Conservation (phyloP, 2,888 invertebrate genomes). For the Erynnis tages region DNA sequence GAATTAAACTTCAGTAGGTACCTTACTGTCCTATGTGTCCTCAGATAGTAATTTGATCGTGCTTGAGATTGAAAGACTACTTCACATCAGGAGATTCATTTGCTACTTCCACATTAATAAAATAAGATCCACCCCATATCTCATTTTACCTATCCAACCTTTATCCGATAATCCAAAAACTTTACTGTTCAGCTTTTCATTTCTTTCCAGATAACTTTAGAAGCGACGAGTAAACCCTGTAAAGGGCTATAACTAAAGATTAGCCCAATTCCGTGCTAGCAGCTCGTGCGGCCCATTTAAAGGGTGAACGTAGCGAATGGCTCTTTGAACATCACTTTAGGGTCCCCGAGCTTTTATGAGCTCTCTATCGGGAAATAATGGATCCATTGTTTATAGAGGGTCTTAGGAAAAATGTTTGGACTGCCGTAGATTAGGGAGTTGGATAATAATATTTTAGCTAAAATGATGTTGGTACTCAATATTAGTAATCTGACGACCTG, state of each 20-base stretch:
- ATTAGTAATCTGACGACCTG: too few species aligned
- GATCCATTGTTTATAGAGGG: slow-evolving; percentile 25
- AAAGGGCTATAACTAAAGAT: slow-evolving; percentile 35
- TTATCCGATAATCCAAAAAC: not conserved
- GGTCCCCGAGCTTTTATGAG: slow-evolving; percentile 41
- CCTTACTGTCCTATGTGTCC: too few species aligned
- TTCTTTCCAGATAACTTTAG: slow-evolving; percentile 38
- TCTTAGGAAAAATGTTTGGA: slow-evolving; percentile 14
- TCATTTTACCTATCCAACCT: too few species aligned
- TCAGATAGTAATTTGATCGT: too few species aligned
- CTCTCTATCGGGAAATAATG: slow-evolving; percentile 28
- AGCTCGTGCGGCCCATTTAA: slow-evolving; percentile 32
- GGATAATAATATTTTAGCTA: too few species aligned
- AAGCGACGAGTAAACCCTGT: slow-evolving; percentile 29
- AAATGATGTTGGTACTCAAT: too few species aligned
- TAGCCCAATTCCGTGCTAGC: slow-evolving; percentile 34
- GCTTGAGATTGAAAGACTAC: too few species aligned
- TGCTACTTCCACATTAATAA: too few species aligned
- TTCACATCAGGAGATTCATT: too few species aligned
- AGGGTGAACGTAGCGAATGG: slow-evolving; percentile 32
- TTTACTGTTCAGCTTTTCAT: not conserved
- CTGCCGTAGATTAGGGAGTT: not conserved
- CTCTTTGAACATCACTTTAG: slow-evolving; percentile 31
- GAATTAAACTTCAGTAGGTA: too few species aligned
- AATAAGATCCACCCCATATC: too few species aligned